Evolutionary conservation across 2,888 invertebrate genomes (phyloP), one percentile per base, ranked within the genome.

Genomic region (Eucera pruinosa): DNA sequence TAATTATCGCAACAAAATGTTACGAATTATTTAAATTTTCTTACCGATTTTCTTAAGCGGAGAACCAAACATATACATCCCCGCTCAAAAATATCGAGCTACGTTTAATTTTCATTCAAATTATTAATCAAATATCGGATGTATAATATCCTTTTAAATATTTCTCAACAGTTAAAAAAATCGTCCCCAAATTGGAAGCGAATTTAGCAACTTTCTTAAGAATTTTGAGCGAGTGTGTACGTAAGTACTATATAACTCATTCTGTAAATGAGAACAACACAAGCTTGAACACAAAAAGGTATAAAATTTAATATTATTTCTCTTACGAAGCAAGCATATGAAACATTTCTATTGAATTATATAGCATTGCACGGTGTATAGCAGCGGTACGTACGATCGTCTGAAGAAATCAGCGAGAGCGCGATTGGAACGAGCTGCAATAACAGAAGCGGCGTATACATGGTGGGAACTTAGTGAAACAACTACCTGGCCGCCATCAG

Each of bases 361-460:
- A n/a, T 6, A 0, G 13, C 7, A 3, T 2, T 33, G n/a, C 3
- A 20, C 15, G n/a, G 30, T 11, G 39, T n/a, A n/a, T n/a, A 25
- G 13, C 4, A 52, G 30, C 43, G 11, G 54, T 80, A 81, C 74
- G 54, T 71, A 77, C 79, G 30, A 7, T 50, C 39, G n/a, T 45
- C 27, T 13, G 45, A 52, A 47, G 25, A n/a, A 41, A 43, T 18
- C 65, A 68, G 81, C 55, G 70, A 64, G 13, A 65, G n/a, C 13
- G 45, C 55, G 58, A 55, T 6, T n/a, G 61, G 47, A 11, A 36
- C 23, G 58, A 74, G 61, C 25, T 70, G 62, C 27, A 55, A 52
- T 20, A 78, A 78, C 57, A 73, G 52, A 39, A 75, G 41, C 76
- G 39, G 20, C 41, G 65, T 70, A 78, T 66, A 71, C 76, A 84